Evolutionary conservation across 2,888 invertebrate genomes (phyloP).

Genomic region (Drosophila mulleri): DNA sequence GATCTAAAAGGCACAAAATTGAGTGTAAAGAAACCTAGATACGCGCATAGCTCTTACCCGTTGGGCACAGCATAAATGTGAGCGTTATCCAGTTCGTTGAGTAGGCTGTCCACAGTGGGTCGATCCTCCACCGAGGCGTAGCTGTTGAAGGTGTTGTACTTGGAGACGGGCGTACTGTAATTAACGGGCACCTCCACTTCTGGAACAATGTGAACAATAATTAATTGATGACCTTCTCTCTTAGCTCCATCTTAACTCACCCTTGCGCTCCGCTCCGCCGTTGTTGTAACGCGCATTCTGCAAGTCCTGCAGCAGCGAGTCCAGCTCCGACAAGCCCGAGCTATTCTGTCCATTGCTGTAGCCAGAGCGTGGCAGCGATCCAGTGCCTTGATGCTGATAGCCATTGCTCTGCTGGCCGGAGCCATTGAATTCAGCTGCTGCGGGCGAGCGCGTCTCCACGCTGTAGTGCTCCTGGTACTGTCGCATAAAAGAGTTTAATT

Average conservation of each 20-base stretch:
- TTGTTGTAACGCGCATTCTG: slow-evolving; percentile 90
- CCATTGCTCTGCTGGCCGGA: slow-evolving; percentile 71
- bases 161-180: slow-evolving; percentile 85
- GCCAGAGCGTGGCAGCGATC: slow-evolving; percentile 74
- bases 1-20: slow-evolving; percentile 42
- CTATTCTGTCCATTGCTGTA: slow-evolving; percentile 72
- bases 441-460: slow-evolving; percentile 81
- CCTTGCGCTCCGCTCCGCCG: slow-evolving; percentile 84
- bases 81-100: slow-evolving; percentile 91
- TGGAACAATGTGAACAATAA: slow-evolving; percentile 28
- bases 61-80: slow-evolving; percentile 88
- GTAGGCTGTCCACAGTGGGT: slow-evolving; percentile 94
- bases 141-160: slow-evolving; percentile 82
- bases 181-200: slow-evolving; percentile 80
- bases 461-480: slow-evolving; percentile 84
- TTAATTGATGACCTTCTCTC: not conserved
- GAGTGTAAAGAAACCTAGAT: not conserved
- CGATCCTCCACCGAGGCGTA: slow-evolving; percentile 85
- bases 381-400: slow-evolving; percentile 79
- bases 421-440: slow-evolving; percentile 64
- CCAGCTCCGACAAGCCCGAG: slow-evolving; percentile 93
- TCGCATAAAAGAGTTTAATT: not conserved
- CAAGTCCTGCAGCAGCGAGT: slow-evolving; percentile 95
- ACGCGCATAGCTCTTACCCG: slow-evolving; percentile 87
- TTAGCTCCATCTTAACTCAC: slow-evolving; percentile 68